These are phyloP conservation scores for Zosterops pallidus DNA, from an alignment of 2,113 vertebrate species.

Conservation along the genomic window DNA sequence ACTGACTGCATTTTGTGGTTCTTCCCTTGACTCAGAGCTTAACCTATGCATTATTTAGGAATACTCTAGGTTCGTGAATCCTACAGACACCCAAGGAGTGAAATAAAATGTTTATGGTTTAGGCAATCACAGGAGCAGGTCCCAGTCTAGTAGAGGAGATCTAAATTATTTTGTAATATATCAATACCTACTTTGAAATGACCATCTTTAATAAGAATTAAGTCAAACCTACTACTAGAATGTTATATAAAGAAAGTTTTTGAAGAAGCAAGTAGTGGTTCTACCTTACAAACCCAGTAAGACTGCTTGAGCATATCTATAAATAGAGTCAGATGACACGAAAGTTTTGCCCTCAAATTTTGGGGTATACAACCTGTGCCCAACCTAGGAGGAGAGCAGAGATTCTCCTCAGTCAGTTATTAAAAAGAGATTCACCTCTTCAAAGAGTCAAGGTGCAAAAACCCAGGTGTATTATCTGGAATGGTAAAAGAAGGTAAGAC, in stretches of 20 bases:
- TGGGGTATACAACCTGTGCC: not conserved
- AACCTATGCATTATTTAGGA: not conserved
- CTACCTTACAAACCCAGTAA: not conserved
- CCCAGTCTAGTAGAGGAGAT: not conserved
- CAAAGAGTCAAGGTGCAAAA: not conserved
- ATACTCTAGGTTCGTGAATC: not conserved
- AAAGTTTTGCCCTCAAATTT: not conserved
- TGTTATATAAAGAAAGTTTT: not conserved
- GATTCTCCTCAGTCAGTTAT: not conserved
- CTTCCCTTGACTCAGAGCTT: not conserved
- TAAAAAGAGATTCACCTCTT: not conserved
- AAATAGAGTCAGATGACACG: not conserved
- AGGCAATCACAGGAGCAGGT: not conserved
- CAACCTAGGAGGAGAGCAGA: not conserved
- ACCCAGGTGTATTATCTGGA: not conserved
- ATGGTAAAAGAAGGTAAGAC: not conserved
- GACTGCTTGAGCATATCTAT: not conserved
- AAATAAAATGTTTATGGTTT: not conserved
- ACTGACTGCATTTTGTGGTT: not conserved
- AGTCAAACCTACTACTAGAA: not conserved
- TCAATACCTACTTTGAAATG: not conserved
- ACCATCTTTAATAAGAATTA: not conserved
- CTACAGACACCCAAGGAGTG: not conserved
- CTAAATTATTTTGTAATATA: not conserved
- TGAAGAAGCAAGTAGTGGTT: not conserved